Evolutionary conservation across 2,113 vertebrate genomes (phyloP), one percentile per base, ranked within the genome.

Genomic region (Balaenoptera acutorostrata): DNA sequence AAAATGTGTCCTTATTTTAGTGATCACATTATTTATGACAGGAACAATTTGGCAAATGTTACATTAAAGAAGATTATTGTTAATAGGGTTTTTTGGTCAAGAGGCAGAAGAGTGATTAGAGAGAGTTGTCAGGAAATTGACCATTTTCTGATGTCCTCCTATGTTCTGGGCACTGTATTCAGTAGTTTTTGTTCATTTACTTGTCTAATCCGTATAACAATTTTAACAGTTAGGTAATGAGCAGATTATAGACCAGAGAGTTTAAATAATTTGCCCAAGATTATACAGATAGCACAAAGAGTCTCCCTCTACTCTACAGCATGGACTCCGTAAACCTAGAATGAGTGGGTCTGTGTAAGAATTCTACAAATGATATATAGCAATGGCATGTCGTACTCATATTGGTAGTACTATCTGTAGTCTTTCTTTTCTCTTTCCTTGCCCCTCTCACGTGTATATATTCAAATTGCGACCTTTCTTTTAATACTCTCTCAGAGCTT

Each of bases 381-480:
- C 0, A 5, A 8, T 17, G 46, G 10, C 12, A 21, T 0, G 2
- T 44, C 15, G 20, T 84, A 2, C 2, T 31, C 68, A 33, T 63
- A 2, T 18, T 21, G 46, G 8, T 49, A 29, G 14, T 3, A 2
- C 2, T 31, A 0, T 29, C 21, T 39, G 1, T 63, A 10, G 2
- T 39, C 20, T 14, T 39, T 36, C 74, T 49, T 1, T 49, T 52
- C 52, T 17, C 31, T 46, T n/a, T n/a, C 17, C 10, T 66, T 57
- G 29, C 4, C 20, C 17, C 61, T 86, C 39, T 49, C 5, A 6
- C 39, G 11, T 66, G 14, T 17, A 1, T 33, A 9, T 72, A 89
- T 83, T 83, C n/a, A 69, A 41, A 59, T 6, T 2, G 39, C 61
- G 4, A 75, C 44, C 44, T 69, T 71, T 27, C 44, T 57, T n/a